phyloP scores from a whole-genome alignment of 1,140 invertebrate species.

The Lethocerus indicus region DNA sequence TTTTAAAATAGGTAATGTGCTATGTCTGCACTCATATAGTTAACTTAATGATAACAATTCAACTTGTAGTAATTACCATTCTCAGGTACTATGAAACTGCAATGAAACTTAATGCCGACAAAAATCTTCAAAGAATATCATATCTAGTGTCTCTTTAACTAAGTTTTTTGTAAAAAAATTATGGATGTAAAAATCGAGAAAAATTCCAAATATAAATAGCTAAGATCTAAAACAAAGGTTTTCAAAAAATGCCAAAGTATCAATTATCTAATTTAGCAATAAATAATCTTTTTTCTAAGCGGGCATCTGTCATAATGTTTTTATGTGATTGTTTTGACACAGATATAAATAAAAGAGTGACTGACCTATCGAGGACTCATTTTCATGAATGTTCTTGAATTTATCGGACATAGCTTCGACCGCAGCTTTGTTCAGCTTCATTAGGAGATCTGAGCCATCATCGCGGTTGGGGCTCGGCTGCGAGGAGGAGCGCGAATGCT shows the following conservation, averaged over 20 bases:
- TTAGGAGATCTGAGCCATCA: constrained; percentile 10
- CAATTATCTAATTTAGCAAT: background rate
- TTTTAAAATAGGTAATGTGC: no score
- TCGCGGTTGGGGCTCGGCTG: no score
- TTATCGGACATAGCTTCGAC: constrained; percentile 12
- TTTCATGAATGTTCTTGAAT: background rate
- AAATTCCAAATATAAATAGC: background rate
- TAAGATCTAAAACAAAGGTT: background rate
- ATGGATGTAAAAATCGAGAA: background rate
- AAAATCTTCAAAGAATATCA: background rate
- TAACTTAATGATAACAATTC: no score
- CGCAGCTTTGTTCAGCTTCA: constrained; percentile 13
- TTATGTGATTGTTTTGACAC: no score
- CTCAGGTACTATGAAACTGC: background rate
- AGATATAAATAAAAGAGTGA: no score
- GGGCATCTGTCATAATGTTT: no score
- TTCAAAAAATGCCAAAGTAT: background rate
- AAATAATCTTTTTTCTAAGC: constrained; percentile 1
- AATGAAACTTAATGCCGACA: background rate
- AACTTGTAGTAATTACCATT: background rate
- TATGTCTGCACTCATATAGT: no score
- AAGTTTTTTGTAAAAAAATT: no score
- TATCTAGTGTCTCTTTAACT: background rate
- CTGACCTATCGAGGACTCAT: no score
- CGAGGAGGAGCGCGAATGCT: no score